Percentiles rank a stretch among this genome's conserved stretches.
These are phyloP conservation scores for Drosophila diplacantha DNA, from an alignment of 2,888 invertebrate genomes.

Conservation along the genomic window DNA sequence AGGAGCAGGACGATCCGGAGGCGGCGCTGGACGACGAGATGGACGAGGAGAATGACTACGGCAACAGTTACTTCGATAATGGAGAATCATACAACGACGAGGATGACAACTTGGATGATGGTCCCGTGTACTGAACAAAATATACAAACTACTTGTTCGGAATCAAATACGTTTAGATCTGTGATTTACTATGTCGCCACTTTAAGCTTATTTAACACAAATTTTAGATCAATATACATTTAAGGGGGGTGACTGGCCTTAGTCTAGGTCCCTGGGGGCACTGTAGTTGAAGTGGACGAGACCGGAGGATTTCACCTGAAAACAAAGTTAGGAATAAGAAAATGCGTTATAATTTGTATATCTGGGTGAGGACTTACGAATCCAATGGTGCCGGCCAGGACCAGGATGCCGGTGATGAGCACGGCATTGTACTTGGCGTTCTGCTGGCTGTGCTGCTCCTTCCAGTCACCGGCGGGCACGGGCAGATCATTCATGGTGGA, in stretches of 20 bases:
- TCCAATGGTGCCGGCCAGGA: constrained; percentile 75
- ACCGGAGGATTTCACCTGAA: constrained; percentile 82
- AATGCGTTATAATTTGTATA: neutral
- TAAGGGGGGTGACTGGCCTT: constrained; percentile 52
- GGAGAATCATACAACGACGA: constrained; percentile 92
- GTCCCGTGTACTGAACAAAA: constrained; percentile 82
- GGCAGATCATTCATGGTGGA: constrained; percentile 87
- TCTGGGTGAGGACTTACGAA: constrained; percentile 65
- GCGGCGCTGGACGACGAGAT: constrained; percentile 84
- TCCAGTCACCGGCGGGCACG: constrained; percentile 87
- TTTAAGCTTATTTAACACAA: constrained; percentile 65
- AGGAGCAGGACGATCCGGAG: constrained; percentile 70
- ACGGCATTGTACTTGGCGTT: constrained; percentile 85
- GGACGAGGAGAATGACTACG: constrained; percentile 93
- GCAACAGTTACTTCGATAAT: constrained; percentile 92
- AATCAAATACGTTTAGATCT: constrained; percentile 35
- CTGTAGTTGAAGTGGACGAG: constrained; percentile 82
- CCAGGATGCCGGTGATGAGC: constrained; percentile 81
- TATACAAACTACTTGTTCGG: constrained; percentile 32
- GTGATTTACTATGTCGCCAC: constrained; percentile 63
- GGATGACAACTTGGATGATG: constrained; percentile 90
- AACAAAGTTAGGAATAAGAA: constrained; percentile 27
- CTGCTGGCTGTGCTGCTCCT: constrained; percentile 81
- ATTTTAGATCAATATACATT: constrained; percentile 44
- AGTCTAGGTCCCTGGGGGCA: constrained; percentile 81